A percentile compares a stretch with the other conserved stretches of the same genome.
Conservation (phyloP, 30 jellyfish, hydroid and myxozoan species). For the Sanderia malayensis region DNA sequence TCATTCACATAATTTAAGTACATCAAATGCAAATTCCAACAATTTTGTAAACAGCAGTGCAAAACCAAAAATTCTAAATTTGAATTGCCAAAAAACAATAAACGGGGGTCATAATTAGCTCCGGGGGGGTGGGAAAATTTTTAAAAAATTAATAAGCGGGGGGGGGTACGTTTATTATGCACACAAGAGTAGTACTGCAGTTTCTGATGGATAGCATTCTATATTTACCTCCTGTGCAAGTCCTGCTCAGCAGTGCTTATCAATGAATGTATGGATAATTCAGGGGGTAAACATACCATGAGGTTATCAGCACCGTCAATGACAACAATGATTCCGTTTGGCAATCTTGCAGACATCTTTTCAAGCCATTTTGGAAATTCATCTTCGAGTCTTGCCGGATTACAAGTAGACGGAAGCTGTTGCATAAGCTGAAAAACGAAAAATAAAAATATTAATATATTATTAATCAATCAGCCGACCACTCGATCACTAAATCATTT, state of each 20-base stretch:
- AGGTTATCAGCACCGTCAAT: slow-evolving; percentile 82
- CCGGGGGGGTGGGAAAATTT: too few relatives aligned
- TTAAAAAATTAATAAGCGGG: too few relatives aligned
- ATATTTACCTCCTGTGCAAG: too few relatives aligned
- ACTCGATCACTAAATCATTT: neutral
- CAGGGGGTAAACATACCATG: slow-evolving; percentile 26
- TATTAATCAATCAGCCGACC: neutral
- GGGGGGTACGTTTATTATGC: too few relatives aligned
- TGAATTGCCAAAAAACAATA: too few relatives aligned
- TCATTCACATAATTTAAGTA: too few relatives aligned
- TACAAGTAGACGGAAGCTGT: slow-evolving; percentile 61
- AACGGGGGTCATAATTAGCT: too few relatives aligned
- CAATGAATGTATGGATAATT: neutral
- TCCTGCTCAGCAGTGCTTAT: neutral
- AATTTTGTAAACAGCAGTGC: too few relatives aligned
- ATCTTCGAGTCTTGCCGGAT: slow-evolving; percentile 43
- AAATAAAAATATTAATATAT: neutral
- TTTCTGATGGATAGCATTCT: too few relatives aligned
- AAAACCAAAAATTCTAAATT: too few relatives aligned
- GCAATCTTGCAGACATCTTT: slow-evolving; percentile 43
- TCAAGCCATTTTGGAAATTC: slow-evolving; percentile 79
- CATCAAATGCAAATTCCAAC: too few relatives aligned
- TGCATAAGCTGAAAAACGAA: slow-evolving; percentile 43
- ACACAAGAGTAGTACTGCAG: too few relatives aligned
- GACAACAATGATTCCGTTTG: slow-evolving; percentile 68